These are phyloP conservation scores for Drosophila sp. DNA, from an alignment of 1,140 invertebrate genomes.

Conservation along the genomic window DNA sequence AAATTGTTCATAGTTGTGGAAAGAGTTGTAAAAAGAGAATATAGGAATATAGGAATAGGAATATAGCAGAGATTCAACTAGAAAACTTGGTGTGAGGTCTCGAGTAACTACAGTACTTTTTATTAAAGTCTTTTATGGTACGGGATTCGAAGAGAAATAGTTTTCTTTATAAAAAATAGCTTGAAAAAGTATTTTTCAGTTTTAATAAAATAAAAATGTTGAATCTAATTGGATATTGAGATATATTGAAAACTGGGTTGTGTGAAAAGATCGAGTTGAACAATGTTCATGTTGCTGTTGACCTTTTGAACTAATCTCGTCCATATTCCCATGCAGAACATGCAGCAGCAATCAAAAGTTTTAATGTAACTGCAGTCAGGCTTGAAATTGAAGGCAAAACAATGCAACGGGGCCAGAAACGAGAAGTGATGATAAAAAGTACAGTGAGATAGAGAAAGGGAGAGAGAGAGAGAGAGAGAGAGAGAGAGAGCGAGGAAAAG, in stretches of 20 bases:
- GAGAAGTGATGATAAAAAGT: slow-evolving; percentile 19
- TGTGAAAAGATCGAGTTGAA: neutral
- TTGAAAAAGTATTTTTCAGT: too few species aligned
- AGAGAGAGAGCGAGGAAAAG: slow-evolving; percentile 6
- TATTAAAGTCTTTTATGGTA: too few species aligned
- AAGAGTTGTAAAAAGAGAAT: too few species aligned
- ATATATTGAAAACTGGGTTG: neutral
- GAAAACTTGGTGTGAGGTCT: too few species aligned
- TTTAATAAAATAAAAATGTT: neutral
- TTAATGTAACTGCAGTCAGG: slow-evolving; percentile 69
- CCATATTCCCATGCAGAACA: slow-evolving; percentile 34
- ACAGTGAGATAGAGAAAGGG: too few species aligned
- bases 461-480: slow-evolving; percentile 2
- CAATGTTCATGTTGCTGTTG: slow-evolving; percentile 13
- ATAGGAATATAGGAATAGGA: too few species aligned
- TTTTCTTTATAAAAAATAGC: too few species aligned
- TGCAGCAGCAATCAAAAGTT: slow-evolving; percentile 76
- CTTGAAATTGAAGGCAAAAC: slow-evolving; percentile 62
- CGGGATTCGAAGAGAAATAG: too few species aligned
- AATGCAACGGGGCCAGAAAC: slow-evolving; percentile 33
- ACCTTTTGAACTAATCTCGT: slow-evolving; percentile 37
- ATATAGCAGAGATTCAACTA: too few species aligned
- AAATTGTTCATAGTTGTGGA: too few species aligned
- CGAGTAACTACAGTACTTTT: too few species aligned
- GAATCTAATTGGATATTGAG: neutral